A percentile compares a stretch with the other conserved stretches of the same genome.
Evolutionary conservation across 2,888 invertebrate species (phyloP).

Genomic region (Galeruca laticollis): DNA sequence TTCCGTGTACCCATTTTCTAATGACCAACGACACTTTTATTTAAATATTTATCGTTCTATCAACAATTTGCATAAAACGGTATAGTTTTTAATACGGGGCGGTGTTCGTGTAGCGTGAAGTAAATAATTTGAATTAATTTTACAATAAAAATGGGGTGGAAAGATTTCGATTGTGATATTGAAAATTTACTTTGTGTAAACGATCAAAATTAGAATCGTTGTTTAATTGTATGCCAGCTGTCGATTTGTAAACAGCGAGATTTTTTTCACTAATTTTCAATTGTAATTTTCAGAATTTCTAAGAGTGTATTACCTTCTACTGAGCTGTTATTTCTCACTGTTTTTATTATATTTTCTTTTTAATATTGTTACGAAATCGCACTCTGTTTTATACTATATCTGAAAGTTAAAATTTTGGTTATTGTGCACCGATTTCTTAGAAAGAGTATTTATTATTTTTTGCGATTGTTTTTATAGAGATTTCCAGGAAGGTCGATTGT

Average conservation of each 20-base stretch:
- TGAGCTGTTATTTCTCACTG: no score
- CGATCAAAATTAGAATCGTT: constrained; percentile 21
- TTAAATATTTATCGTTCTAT: constrained; percentile 22
- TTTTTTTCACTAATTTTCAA: no score
- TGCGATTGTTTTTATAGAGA: no score
- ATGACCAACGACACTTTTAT: constrained; percentile 12
- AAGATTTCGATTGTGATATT: constrained; percentile 34
- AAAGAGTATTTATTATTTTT: no score
- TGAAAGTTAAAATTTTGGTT: no score
- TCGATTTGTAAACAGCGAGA: constrained; percentile 1
- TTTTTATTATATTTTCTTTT: no score
- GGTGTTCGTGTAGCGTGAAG: constrained; percentile 38
- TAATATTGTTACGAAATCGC: no score
- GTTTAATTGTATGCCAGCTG: constrained; percentile 29
- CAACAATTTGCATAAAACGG: constrained; percentile 45
- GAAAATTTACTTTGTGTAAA: constrained; percentile 26
- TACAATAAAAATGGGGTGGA: constrained; percentile 34
- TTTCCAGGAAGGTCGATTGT: no score
- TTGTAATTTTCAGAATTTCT: no score
- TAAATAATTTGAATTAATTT: constrained; percentile 40
- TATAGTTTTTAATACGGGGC: constrained; percentile 25
- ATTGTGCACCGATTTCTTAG: no score
- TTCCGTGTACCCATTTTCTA: background rate
- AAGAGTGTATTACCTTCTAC: no score
- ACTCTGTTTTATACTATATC: no score